These are phyloP conservation scores for Arion vulgaris DNA, from an alignment of 1,140 invertebrate species.

Conservation along the genomic window DNA sequence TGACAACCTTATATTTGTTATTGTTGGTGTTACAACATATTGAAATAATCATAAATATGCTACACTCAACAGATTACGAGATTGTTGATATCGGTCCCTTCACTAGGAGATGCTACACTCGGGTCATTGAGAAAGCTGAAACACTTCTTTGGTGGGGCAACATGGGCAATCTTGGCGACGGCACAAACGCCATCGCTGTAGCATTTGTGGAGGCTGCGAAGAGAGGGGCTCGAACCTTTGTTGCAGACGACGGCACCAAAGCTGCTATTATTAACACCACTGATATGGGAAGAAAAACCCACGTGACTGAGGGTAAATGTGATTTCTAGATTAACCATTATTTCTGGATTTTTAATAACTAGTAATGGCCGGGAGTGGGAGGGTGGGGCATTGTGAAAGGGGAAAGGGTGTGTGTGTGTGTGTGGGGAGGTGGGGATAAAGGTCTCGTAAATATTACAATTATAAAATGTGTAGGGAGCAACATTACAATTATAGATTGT, in stretches of 20 bases:
- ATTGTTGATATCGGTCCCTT: conserved; percentile 16
- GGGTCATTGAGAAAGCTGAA: not conserved
- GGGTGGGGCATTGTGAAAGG: too few species aligned
- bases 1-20: too few species aligned
- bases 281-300: not conserved
- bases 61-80: not conserved
- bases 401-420: too few species aligned
- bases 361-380: too few species aligned
- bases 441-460: too few species aligned
- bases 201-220: not conserved
- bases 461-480: too few species aligned
- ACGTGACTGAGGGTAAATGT: conserved; percentile 3
- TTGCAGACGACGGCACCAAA: not conserved
- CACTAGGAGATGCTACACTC: not conserved
- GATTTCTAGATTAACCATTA: too few species aligned
- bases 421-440: too few species aligned
- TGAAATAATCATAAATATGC: too few species aligned
- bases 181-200: not conserved
- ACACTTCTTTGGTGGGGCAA: conserved; percentile 11
- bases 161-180: not conserved
- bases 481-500: too few species aligned
- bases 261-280: not conserved
- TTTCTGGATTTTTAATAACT: too few species aligned
- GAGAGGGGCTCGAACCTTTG: not conserved
- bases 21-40: too few species aligned